Base-by-base conservation (phyloP, 2,888 invertebrate genomes). In the Ornithoptera priamus region DNA sequence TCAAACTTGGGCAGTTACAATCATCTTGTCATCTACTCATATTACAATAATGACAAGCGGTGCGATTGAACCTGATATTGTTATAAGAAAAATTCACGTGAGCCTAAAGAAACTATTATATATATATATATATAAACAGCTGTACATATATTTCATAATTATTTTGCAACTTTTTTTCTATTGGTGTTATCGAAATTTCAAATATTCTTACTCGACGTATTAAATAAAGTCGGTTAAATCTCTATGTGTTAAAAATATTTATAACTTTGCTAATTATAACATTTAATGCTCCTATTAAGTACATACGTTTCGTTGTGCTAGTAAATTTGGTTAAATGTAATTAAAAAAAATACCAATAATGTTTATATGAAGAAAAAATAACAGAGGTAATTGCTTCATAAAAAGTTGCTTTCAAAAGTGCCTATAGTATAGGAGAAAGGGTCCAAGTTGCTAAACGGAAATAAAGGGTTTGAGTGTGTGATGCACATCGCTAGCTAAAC, bases 261-360 rank as follows among this genome's bases (percentile, higher is more conserved):
- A 53, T n/a, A 53, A 53, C 6, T 50, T 50, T n/a, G 53, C 22
- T 58, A 58, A 58, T 70, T 66, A 68, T 66, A 72, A 72, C 12
- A 22, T 22, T 58, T 63, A 18, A 61, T 18, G n/a, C 61, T 39
- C 53, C 10, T 63, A 24, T 30, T 53, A 30, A 18, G 50, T 53
- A 63, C 30, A 15, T 53, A 53, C 57, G 58, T 65, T 69, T 69
- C 69, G 69, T 69, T 69, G 69, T 69, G 65, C 42, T 65, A 30
- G 57, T 57, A 56, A 22, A 20, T n/a, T 65, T 62, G 46, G 15
- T 67, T 18, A 42, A 58, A 58, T 22, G 12, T 18, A 58, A 58
- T 22, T n/a, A 6, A 7, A 56, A 20, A 17, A 53, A 53, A 56
- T 5, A 20, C 18, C 7, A 56, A n/a, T 20, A 3, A 56, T n/a